Evolutionary conservation across 2,888 invertebrate genomes (phyloP).

Genomic region (Rhingia campestris): DNA sequence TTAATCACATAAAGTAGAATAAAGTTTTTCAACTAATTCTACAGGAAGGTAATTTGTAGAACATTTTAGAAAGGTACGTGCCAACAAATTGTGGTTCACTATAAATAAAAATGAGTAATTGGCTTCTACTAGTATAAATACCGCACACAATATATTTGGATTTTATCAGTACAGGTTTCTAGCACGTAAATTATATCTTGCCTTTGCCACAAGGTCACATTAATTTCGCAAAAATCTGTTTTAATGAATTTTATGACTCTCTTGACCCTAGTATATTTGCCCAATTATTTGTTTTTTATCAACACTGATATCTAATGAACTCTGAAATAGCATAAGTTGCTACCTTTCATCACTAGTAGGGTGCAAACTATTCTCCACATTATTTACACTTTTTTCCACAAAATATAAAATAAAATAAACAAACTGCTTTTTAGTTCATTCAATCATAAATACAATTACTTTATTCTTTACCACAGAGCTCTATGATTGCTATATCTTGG

Average conservation of each 20-base stretch:
- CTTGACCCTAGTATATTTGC: background rate
- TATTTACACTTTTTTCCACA: background rate
- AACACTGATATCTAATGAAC: no score
- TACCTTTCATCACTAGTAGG: no score
- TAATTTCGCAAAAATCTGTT: background rate
- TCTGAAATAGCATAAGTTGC: no score
- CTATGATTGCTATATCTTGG: background rate
- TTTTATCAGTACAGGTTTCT: conserved; percentile 4
- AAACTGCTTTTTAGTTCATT: background rate
- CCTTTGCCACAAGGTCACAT: conserved; percentile 10
- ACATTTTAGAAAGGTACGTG: no score
- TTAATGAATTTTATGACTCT: background rate
- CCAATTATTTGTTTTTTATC: no score
- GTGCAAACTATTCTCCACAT: background rate
- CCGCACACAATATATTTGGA: background rate
- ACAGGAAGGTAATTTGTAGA: no score
- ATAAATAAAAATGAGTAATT: no score
- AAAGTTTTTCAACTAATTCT: no score
- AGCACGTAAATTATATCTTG: background rate
- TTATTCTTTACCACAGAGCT: background rate
- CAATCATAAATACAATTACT: background rate
- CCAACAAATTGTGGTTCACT: no score
- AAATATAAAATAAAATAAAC: background rate
- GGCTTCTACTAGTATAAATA: background rate
- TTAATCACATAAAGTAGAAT: no score